These are phyloP conservation scores for Neria commutata DNA, from an alignment of 2,888 invertebrate species.

Conservation along the genomic window DNA sequence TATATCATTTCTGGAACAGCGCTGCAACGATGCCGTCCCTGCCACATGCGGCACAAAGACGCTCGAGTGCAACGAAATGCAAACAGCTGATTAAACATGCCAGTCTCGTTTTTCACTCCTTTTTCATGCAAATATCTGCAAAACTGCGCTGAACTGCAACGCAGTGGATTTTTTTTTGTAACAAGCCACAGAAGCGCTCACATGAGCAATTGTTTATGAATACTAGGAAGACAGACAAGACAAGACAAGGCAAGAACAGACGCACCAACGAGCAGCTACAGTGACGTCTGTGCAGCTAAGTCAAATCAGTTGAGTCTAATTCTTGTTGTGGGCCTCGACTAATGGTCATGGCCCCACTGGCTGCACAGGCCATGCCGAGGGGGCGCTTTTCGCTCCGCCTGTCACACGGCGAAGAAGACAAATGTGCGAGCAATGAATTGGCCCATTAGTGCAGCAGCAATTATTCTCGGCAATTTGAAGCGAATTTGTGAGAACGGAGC, in stretches of 20 bases:
- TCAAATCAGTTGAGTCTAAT: too few species aligned
- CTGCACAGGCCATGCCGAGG: too few species aligned
- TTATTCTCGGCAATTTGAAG: background rate
- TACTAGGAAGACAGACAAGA: background rate
- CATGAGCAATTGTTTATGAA: background rate
- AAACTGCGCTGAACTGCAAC: background rate
- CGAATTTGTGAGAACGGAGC: too few species aligned
- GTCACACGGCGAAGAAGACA: background rate
- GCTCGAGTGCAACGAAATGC: background rate
- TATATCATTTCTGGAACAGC: too few species aligned
- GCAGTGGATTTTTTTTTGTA: background rate
- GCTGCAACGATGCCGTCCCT: too few species aligned
- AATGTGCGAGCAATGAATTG: background rate
- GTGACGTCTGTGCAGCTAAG: too few species aligned
- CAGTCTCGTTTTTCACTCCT: background rate
- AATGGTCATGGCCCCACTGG: too few species aligned
- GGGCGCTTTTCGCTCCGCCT: background rate
- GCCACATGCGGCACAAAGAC: background rate
- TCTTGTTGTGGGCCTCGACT: too few species aligned
- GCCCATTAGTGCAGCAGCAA: background rate
- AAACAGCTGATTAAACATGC: conserved; percentile 6
- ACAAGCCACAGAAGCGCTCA: background rate
- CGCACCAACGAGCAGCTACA: background rate
- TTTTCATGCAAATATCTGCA: background rate
- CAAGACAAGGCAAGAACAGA: background rate